Percentiles rank a stretch among this genome's conserved stretches.
phyloP scores from a whole-genome alignment of 2,888 invertebrate genomes.

The Cylloceria caligata region DNA sequence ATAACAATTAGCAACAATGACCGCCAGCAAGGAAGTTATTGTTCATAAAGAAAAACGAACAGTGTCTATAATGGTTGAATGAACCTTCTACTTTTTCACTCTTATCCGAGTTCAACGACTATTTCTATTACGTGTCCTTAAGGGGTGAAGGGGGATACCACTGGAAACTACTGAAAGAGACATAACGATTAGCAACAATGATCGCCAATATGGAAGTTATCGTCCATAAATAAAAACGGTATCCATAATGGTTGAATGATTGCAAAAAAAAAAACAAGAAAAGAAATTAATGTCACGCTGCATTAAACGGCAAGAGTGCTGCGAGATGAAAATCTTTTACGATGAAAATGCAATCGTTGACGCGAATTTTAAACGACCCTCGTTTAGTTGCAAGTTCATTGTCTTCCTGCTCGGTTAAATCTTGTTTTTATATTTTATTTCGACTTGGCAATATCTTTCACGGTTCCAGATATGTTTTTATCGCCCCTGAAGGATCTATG shows the following conservation, averaged over 20 bases:
- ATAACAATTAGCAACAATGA: no score
- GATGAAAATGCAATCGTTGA: neutral
- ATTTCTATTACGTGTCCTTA: no score
- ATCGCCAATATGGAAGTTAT: slow-evolving; percentile 1
- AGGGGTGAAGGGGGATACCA: neutral
- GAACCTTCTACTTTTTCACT: no score
- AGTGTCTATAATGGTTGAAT: no score
- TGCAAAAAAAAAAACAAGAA: neutral
- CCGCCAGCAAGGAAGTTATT: no score
- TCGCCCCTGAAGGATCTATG: neutral
- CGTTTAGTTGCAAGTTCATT: slow-evolving; percentile 36
- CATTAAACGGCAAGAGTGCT: neutral
- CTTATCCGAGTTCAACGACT: no score
- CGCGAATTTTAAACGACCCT: neutral
- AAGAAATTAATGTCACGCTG: slow-evolving; percentile 13
- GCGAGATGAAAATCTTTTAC: no score
- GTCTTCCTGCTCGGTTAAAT: neutral
- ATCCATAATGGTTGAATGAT: neutral
- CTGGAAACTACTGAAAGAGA: neutral
- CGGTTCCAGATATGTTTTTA: slow-evolving; percentile 51
- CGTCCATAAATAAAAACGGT: neutral
- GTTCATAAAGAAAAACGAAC: no score
- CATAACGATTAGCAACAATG: slow-evolving; percentile 11
- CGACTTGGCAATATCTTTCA: slow-evolving; percentile 28
- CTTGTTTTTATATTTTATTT: slow-evolving; percentile 18